These are phyloP conservation scores for Melinaea marsaeus DNA, from an alignment of 2,888 invertebrate genomes.

Conservation along the genomic window DNA sequence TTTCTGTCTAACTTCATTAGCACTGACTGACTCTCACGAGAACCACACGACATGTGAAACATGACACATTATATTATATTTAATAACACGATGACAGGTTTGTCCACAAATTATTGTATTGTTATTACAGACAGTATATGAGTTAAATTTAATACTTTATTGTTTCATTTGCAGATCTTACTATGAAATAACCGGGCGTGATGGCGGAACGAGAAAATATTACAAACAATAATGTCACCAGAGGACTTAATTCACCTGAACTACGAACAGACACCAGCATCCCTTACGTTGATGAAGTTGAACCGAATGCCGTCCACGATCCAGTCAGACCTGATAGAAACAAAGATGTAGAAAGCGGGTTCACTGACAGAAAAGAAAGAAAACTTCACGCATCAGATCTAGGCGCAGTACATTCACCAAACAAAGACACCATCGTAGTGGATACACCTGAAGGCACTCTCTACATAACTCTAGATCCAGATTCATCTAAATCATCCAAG, in stretches of 20 bases:
- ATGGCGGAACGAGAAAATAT: slow-evolving; percentile 45
- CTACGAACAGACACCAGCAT: slow-evolving; percentile 40
- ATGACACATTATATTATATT: no score
- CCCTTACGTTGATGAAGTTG: slow-evolving; percentile 57
- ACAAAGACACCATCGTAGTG: slow-evolving; percentile 69
- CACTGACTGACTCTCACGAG: no score
- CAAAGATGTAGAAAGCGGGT: slow-evolving; percentile 43
- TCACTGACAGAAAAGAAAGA: slow-evolving; percentile 28
- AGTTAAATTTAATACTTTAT: not conserved
- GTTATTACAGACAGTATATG: no score
- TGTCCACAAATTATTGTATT: no score
- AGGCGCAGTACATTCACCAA: slow-evolving; percentile 60
- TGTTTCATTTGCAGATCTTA: slow-evolving; percentile 46
- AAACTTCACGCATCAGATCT: slow-evolving; percentile 60
- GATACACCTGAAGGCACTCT: slow-evolving; percentile 71
- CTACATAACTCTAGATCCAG: slow-evolving; percentile 68
- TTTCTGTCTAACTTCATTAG: no score
- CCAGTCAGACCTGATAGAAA: slow-evolving; percentile 45
- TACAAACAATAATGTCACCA: slow-evolving; percentile 45
- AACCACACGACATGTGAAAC: no score
- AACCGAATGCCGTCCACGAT: slow-evolving; percentile 47
- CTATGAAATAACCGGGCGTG: slow-evolving; percentile 50
- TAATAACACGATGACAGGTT: no score
- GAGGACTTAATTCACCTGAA: slow-evolving; percentile 66
- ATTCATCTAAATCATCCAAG: slow-evolving; percentile 45